Conservation (phyloP, 2,797 vertebrate genomes). For the Oryzias sinensis region DNA sequence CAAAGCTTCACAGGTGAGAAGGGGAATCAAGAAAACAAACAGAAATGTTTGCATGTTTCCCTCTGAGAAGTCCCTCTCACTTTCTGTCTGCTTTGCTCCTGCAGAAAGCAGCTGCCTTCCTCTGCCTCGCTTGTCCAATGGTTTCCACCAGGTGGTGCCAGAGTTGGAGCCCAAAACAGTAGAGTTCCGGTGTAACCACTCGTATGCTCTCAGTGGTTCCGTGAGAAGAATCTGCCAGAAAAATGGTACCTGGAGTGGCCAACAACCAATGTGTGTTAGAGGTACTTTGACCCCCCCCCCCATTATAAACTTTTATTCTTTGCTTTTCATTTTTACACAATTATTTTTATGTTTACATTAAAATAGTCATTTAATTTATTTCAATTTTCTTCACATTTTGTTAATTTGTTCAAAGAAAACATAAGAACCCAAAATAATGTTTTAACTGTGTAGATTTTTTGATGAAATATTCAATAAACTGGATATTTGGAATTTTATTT, state of each 20-base stretch:
- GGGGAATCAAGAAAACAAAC: rapidly evolving
- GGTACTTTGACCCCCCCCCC: conserved; percentile 69
- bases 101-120: conserved; percentile 83
- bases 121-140: conserved; percentile 84
- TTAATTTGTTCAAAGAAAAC: too few species aligned
- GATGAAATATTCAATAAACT: too few species aligned
- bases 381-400: too few species aligned
- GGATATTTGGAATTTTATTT: background rate
- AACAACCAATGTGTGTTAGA: conserved; percentile 91
- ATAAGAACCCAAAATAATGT: too few species aligned
- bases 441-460: too few species aligned
- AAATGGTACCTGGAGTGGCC: conserved; percentile 89
- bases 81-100: conserved; percentile 16
- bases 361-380: too few species aligned
- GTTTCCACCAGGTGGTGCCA: conserved; percentile 80
- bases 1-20: conserved; percentile 69
- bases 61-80: conserved; percentile 6
- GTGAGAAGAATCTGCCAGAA: conserved; percentile 84
- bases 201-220: conserved; percentile 88
- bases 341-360: background rate
- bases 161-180: conserved; percentile 75
- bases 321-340: background rate
- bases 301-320: background rate
- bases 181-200: conserved; percentile 90
- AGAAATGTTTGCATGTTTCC: background rate